These are phyloP conservation scores for Tamandua tetradactyla DNA, from an alignment of 2,797 vertebrate genomes.

Conservation along the genomic window DNA sequence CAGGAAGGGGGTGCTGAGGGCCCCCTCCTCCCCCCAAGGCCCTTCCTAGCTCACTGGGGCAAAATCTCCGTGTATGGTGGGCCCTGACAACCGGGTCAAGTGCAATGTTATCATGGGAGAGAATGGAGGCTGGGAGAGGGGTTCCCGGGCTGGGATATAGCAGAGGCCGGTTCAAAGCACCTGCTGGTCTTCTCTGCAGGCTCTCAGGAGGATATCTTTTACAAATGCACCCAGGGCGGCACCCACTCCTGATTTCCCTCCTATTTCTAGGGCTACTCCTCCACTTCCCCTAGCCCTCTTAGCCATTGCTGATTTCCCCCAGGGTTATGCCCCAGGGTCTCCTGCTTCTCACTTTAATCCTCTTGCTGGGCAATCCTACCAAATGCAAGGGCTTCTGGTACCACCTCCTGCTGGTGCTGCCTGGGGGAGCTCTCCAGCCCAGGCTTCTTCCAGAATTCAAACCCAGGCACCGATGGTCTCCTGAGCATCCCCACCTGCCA, in stretches of 20 bases:
- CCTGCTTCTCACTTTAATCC: neutral
- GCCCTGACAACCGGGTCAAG: neutral
- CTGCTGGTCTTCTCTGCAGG: neutral
- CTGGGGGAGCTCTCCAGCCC: neutral
- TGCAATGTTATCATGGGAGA: too few species aligned
- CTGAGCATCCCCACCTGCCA: neutral
- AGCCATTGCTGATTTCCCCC: neutral
- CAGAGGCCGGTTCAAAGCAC: neutral
- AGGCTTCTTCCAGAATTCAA: neutral
- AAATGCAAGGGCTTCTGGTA: neutral
- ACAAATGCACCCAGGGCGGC: neutral
- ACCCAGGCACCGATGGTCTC: neutral
- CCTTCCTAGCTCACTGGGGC: neutral
- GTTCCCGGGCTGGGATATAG: neutral
- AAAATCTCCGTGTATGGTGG: rapidly evolving
- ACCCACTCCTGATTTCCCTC: neutral
- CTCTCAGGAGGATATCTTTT: neutral
- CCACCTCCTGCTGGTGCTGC: neutral
- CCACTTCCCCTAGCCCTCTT: neutral
- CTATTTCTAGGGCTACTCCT: neutral
- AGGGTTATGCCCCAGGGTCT: neutral
- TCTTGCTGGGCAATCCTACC: neutral
- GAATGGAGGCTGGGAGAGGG: neutral
- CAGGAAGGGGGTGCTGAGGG: neutral
- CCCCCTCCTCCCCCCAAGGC: neutral